A percentile compares a stretch with the other conserved stretches of the same genome.
Evolutionary conservation across 1,140 invertebrate species (phyloP).

Genomic region (Drosophila athabasca): DNA sequence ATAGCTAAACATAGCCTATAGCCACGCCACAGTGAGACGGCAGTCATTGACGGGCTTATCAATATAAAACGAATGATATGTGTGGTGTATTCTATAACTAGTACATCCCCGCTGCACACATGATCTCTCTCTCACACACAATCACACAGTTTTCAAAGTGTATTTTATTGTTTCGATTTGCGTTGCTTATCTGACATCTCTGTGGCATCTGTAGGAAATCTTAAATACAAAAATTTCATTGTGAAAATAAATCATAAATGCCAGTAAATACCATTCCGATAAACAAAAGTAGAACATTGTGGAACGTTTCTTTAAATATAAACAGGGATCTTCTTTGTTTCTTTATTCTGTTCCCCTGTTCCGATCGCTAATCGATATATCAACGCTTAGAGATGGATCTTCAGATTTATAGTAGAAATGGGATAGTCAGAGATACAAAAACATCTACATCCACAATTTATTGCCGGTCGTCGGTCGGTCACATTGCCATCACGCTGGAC

Average conservation of each 20-base stretch:
- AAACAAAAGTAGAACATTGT: too few species aligned
- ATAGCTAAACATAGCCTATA: constrained; percentile 46
- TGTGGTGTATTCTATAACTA: neutral
- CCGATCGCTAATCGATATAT: too few species aligned
- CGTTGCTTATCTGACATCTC: constrained; percentile 22
- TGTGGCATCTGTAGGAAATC: constrained; percentile 14
- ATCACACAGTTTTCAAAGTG: neutral
- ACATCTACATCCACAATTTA: constrained; percentile 2
- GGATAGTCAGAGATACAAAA: neutral
- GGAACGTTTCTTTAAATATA: too few species aligned
- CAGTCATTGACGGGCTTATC: constrained; percentile 55
- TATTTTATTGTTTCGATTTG: constrained; percentile 40
- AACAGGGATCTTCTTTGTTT: too few species aligned
- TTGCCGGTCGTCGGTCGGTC: constrained; percentile 33
- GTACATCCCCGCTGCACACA: neutral
- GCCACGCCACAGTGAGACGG: constrained; percentile 23
- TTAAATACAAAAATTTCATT: too few species aligned
- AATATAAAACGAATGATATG: constrained; percentile 5
- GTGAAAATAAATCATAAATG: too few species aligned
- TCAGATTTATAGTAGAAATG: too few species aligned
- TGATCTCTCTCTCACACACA: too few species aligned
- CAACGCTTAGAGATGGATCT: too few species aligned
- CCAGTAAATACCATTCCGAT: too few species aligned
- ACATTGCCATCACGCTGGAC: constrained; percentile 40
- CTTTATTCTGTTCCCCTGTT: too few species aligned